Conservation (phyloP, 2,797 vertebrate species). For the Coilia nasus region DNA sequence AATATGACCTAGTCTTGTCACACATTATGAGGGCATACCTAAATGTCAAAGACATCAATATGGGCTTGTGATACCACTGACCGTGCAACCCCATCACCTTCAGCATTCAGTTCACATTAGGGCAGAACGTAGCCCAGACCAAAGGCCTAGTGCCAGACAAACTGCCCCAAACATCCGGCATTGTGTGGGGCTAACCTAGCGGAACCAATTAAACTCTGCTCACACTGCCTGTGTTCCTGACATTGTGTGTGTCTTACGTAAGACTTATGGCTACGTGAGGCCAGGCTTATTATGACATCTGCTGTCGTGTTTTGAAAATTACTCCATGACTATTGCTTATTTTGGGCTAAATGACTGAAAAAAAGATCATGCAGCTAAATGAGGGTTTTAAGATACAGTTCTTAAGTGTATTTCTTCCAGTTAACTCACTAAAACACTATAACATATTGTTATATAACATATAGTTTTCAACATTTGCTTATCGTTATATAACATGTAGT, state of each 20-base stretch:
- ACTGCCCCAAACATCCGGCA: background rate
- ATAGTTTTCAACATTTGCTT: no score
- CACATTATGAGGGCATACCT: background rate
- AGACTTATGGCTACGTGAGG: conserved; percentile 13
- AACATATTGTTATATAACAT: no score
- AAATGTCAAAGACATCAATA: background rate
- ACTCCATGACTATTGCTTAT: no score
- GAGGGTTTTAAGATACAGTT: no score
- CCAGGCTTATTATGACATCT: background rate
- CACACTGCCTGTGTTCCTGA: background rate
- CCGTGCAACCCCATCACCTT: background rate
- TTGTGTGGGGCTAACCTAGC: background rate
- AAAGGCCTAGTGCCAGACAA: background rate
- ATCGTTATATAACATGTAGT: no score
- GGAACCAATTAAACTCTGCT: conserved; percentile 10
- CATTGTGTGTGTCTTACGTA: conserved; percentile 18
- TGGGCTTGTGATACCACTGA: background rate
- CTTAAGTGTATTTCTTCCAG: no score
- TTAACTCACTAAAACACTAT: no score
- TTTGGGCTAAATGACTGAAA: no score
- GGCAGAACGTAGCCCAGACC: background rate
- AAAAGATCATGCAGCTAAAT: no score
- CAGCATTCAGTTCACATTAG: background rate
- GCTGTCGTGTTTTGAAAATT: no score
- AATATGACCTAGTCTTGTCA: no score